phyloP scores from a whole-genome alignment of 2,888 invertebrate genomes.

The Aricia artaxerxes region DNA sequence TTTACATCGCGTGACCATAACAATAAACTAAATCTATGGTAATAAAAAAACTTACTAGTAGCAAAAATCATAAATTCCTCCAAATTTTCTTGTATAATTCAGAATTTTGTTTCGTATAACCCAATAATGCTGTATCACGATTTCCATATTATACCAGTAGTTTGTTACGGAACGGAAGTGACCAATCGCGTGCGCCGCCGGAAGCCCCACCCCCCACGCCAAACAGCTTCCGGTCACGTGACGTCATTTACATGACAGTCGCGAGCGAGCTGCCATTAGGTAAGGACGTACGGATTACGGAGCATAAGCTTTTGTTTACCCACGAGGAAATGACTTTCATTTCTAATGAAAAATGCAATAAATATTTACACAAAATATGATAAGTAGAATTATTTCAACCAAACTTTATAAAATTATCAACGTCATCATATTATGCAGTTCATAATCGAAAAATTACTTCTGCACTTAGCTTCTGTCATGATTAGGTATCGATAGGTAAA shows the following conservation, averaged over 20 bases:
- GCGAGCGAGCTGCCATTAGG: constrained; percentile 54
- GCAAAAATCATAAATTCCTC: not conserved
- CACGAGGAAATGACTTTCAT: constrained; percentile 41
- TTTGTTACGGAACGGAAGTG: constrained; percentile 76
- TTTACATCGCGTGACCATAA: constrained; percentile 8
- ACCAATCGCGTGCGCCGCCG: constrained; percentile 77
- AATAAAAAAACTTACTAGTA: not conserved
- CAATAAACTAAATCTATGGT: not conserved
- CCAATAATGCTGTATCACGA: constrained; percentile 76
- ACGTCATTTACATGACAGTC: constrained; percentile 78
- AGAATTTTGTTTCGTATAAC: constrained; percentile 52
- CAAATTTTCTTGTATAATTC: constrained; percentile 20
- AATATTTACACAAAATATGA: not conserved
- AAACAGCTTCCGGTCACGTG: constrained; percentile 78
- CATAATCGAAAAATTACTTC: no score
- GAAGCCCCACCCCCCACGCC: constrained; percentile 68
- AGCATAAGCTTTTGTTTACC: constrained; percentile 54
- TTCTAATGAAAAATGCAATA: constrained; percentile 33
- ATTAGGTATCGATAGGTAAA: no score
- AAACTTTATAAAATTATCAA: no score
- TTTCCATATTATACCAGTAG: constrained; percentile 74
- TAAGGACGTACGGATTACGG: constrained; percentile 57
- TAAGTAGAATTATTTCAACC: not conserved
- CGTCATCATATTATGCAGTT: no score
- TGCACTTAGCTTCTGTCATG: no score